Conservation (phyloP, 2,888 invertebrate genomes). For the Lathronympha strigana region DNA sequence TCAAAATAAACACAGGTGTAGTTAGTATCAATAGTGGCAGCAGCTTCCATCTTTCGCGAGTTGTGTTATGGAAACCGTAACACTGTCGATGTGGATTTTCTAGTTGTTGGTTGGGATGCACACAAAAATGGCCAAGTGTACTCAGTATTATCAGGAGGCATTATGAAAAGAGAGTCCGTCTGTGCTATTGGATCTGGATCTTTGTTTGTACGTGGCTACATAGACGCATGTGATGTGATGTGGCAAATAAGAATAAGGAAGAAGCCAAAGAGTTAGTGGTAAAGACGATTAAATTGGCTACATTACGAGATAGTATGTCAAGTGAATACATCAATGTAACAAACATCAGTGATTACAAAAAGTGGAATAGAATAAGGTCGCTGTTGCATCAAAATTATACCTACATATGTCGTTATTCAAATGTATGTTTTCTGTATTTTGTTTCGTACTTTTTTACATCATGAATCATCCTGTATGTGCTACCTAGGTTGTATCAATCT, state of each 20-base stretch:
- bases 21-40: neutral
- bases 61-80: slow-evolving; percentile 6
- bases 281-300: slow-evolving; percentile 12
- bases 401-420: too few species aligned
- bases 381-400: neutral
- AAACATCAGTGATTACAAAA: slow-evolving; percentile 5
- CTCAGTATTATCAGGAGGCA: slow-evolving; percentile 12
- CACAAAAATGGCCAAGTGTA: slow-evolving; percentile 1
- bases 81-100: slow-evolving; percentile 3
- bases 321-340: slow-evolving; percentile 5
- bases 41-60: slow-evolving; percentile 4
- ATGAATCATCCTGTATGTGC: too few species aligned
- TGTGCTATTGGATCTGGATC: slow-evolving; percentile 16
- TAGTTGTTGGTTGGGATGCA: slow-evolving; percentile 16
- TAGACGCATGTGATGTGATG: slow-evolving; percentile 9
- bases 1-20: neutral
- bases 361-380: neutral
- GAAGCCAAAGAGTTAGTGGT: slow-evolving; percentile 15
- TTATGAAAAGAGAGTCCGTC: slow-evolving; percentile 1
- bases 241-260: slow-evolving; percentile 6
- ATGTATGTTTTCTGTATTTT: too few species aligned
- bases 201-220: slow-evolving; percentile 6
- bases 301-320: slow-evolving; percentile 14
- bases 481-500: too few species aligned
- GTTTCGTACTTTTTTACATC: too few species aligned